Base-by-base conservation (phyloP, 2,888 invertebrate genomes). In the Drosophila rellima region DNA sequence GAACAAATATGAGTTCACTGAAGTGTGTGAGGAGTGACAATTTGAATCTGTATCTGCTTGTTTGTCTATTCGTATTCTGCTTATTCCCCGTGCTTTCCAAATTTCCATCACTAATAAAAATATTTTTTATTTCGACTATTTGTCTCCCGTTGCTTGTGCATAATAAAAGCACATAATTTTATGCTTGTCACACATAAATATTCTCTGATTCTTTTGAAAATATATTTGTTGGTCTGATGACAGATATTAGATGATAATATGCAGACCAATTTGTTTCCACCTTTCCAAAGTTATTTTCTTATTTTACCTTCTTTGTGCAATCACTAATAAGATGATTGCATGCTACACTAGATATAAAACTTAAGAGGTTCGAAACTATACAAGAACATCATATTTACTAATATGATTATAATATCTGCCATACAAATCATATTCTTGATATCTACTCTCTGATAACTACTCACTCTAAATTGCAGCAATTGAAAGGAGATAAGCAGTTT, bases 1-100 rank as follows among this genome's bases (percentile, higher is more conserved):
- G 29, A 45, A 37, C 45, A 64, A 51, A 64, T 51, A 51, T 37
- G 60, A 60, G 45, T 31, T 64, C 60, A 45, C 20, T 60, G 60
- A 64, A 64, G 60, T 51, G 60, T 59, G 18, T 17, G 45, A 37
- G 20, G 31, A 47, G 63, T 37, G 37, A 62, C 31, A 40, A 48
- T 48, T 39, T 48, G 33, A 51, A 51, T 60, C 37, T 51, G 44
- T 29, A 51, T 64, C n/a, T 51, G 50, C 11, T 51, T 60, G 64
- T 56, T 42, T 57, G 56, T 26, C 31, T 40, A 44, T 50, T 31
- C 17, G 10, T 11, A 39, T 62, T 20, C 40, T 35, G 18, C n/a
- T 61, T 44, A n/a, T 37, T 42, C 35, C 17, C 17, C 40, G 6
- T 18, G 10, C 45, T 33, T 26, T 13, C 11, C n/a, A 7, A 10